These are phyloP conservation scores for Heliconius cydno DNA, from an alignment of 2,888 invertebrate species.

Conservation along the genomic window DNA sequence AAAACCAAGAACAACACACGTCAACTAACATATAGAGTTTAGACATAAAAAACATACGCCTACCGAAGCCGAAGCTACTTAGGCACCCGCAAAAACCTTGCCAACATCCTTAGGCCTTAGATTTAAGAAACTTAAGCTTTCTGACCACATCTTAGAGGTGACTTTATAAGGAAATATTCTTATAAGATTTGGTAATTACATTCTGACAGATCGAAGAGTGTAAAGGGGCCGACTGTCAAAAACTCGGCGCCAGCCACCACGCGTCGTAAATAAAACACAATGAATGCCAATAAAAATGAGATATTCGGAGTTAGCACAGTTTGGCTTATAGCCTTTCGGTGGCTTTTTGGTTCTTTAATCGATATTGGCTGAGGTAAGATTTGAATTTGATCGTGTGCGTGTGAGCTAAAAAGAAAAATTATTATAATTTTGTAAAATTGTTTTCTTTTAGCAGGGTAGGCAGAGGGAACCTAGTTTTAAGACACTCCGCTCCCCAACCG, in stretches of 20 bases:
- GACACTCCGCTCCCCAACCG: no score
- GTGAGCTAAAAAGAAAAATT: neutral
- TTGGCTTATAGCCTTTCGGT: constrained; percentile 43
- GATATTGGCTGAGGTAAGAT: constrained; percentile 4
- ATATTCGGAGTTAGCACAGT: constrained; percentile 50
- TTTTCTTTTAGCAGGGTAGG: neutral
- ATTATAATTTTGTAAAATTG: neutral
- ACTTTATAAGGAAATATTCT: constrained; percentile 29
- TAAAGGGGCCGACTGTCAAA: constrained; percentile 81
- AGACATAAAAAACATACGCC: constrained; percentile 55
- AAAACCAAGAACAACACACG: constrained; percentile 20
- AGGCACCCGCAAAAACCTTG: constrained; percentile 72
- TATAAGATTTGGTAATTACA: constrained; percentile 70
- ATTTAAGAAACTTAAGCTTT: constrained; percentile 44
- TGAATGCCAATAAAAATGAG: constrained; percentile 61
- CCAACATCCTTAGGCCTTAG: constrained; percentile 51
- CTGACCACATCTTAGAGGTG: constrained; percentile 35
- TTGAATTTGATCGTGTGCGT: neutral
- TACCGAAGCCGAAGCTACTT: constrained; percentile 65
- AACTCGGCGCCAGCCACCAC: constrained; percentile 74
- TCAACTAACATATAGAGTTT: constrained; percentile 44
- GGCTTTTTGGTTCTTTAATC: constrained; percentile 30
- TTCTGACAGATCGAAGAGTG: constrained; percentile 78
- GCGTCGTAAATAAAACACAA: constrained; percentile 73
- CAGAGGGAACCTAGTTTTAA: neutral